These are phyloP conservation scores for Crotalus tigris DNA, from an alignment of 2,113 vertebrate genomes.

Conservation along the genomic window DNA sequence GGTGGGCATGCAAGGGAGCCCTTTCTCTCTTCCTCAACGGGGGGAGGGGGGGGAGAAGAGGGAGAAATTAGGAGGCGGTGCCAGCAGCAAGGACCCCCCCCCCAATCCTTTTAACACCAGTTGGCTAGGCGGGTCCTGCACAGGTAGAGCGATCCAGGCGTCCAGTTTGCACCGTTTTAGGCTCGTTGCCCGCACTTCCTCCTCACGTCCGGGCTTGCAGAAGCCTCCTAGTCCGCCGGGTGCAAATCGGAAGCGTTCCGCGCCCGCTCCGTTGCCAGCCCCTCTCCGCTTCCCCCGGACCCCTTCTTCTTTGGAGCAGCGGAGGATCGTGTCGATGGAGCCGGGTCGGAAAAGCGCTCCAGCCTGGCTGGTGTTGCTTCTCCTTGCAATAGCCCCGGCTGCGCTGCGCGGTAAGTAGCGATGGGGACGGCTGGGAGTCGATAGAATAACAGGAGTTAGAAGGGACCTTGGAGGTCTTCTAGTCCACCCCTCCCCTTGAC, in stretches of 20 bases:
- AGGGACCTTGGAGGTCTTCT: not conserved
- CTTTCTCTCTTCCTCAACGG: not conserved
- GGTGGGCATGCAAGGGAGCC: not conserved
- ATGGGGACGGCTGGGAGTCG: fast-evolving
- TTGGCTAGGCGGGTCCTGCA: not conserved
- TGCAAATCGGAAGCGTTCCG: not conserved
- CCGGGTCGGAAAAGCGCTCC: no score
- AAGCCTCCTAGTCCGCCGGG: no score
- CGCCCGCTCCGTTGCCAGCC: not conserved
- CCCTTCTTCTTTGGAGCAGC: not conserved
- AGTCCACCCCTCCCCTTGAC: not conserved
- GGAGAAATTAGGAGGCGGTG: not conserved
- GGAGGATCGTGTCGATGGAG: not conserved
- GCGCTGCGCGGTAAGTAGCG: slow-evolving; percentile 6
- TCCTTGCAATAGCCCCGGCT: not conserved
- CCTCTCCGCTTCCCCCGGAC: not conserved
- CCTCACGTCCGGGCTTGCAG: not conserved
- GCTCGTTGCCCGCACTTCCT: not conserved
- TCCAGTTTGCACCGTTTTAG: not conserved
- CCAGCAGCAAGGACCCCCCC: not conserved
- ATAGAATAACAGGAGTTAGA: not conserved
- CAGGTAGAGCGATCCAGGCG: not conserved
- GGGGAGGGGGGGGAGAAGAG: fast-evolving
- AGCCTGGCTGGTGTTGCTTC: not conserved
- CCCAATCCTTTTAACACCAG: not conserved